phyloP scores from a whole-genome alignment of 2,797 vertebrate genomes.

The Morelia viridis region DNA sequence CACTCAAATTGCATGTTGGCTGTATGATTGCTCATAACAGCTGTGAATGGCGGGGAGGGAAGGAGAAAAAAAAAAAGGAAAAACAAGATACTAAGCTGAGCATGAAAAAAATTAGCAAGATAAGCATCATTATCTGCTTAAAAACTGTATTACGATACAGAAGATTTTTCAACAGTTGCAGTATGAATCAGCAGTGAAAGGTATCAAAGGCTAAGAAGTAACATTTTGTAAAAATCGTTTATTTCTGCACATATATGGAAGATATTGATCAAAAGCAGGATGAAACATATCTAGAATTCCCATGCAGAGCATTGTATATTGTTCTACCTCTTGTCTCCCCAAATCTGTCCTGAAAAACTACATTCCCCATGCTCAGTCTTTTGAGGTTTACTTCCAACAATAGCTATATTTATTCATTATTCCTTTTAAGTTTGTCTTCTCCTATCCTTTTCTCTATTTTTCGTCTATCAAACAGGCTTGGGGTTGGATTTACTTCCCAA shows the following conservation, averaged over 20 bases:
- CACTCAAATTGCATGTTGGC: neutral
- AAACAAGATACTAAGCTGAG: neutral
- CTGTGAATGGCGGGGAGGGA: neutral
- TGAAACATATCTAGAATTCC: neutral
- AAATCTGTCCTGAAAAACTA: neutral
- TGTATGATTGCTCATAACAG: neutral
- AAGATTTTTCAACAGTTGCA: no score
- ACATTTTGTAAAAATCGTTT: no score
- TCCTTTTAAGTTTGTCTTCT: neutral
- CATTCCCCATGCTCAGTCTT: neutral
- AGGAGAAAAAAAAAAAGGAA: neutral
- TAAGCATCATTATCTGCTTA: neutral
- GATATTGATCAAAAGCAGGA: neutral
- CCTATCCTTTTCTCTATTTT: neutral
- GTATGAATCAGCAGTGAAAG: no score
- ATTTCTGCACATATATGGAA: conserved; percentile 1
- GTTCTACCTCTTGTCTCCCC: no score
- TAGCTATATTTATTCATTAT: neutral
- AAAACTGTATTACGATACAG: no score
- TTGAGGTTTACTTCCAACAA: neutral
- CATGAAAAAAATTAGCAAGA: neutral
- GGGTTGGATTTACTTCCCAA: neutral
- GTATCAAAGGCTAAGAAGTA: no score
- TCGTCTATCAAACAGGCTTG: neutral
- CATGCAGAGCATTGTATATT: neutral